phyloP scores from a whole-genome alignment of 2,797 vertebrate species.

The Psittacula derbiana region DNA sequence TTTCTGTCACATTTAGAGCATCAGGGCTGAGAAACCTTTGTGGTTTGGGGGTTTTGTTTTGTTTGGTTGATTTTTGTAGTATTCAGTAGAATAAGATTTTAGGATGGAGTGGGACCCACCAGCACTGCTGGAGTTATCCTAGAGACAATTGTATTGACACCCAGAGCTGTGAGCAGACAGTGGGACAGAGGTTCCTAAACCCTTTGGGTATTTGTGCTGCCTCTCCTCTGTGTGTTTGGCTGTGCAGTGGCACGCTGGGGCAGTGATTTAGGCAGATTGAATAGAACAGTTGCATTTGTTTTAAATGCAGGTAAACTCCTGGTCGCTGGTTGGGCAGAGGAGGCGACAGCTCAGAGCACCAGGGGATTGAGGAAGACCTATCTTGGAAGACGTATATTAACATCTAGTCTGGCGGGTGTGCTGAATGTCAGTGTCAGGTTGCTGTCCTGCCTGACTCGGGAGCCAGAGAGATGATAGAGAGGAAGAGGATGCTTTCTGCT shows the following conservation, averaged over 20 bases:
- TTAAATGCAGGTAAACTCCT: not conserved
- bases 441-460: accelerated
- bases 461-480: not conserved
- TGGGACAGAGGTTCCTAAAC: not conserved
- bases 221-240: not conserved
- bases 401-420: not conserved
- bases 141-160: not conserved
- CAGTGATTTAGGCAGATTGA: not conserved
- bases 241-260: not conserved
- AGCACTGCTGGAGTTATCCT: not conserved
- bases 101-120: not conserved
- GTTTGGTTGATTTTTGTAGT: not conserved
- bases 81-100: not conserved
- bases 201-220: not conserved
- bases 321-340: not conserved
- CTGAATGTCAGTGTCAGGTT: not conserved
- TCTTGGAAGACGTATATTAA: not conserved
- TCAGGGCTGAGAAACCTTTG: not conserved
- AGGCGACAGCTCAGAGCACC: not conserved
- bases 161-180: not conserved
- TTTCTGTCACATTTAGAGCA: not conserved
- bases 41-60: not conserved
- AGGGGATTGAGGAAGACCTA: not conserved
- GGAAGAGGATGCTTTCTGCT: not conserved
- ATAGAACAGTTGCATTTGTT: not conserved